Percentiles rank a stretch among this genome's conserved stretches.
Evolutionary conservation across 2,113 vertebrate genomes (phyloP).

Genomic region (Geococcyx californianus): DNA sequence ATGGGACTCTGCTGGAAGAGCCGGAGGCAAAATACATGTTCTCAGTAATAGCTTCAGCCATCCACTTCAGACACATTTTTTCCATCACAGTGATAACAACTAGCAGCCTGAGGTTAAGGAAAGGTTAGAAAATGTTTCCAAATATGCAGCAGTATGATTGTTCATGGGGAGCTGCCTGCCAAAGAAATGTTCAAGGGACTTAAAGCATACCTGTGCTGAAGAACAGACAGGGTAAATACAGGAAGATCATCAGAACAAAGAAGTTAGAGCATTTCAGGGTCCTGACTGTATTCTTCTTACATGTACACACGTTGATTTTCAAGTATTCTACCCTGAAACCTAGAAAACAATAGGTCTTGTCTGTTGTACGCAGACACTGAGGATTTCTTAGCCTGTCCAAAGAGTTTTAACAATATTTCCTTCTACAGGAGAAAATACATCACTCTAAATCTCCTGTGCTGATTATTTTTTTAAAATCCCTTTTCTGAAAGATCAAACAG

Average conservation of each 20-base stretch:
- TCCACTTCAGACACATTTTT: background rate
- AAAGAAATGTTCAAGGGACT: background rate
- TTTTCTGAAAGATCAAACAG: background rate
- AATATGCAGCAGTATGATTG: background rate
- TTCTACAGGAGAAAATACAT: background rate
- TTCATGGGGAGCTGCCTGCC: background rate
- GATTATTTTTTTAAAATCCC: background rate
- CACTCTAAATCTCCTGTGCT: background rate
- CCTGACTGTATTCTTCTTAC: background rate
- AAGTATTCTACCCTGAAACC: background rate
- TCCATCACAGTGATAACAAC: background rate
- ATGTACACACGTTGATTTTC: background rate
- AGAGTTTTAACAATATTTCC: background rate
- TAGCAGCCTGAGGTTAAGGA: background rate
- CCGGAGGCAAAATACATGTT: background rate
- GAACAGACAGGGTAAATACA: background rate
- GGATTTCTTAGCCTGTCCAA: background rate
- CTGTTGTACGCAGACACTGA: background rate
- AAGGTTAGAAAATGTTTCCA: constrained; percentile 1
- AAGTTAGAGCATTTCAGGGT: background rate
- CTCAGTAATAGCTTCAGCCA: background rate
- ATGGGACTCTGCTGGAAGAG: background rate
- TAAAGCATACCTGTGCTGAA: background rate
- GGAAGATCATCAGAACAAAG: background rate
- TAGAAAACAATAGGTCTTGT: background rate